These are phyloP conservation scores for Corella eumyota DNA, from an alignment of 23 tunicate genomes.

Conservation along the genomic window DNA sequence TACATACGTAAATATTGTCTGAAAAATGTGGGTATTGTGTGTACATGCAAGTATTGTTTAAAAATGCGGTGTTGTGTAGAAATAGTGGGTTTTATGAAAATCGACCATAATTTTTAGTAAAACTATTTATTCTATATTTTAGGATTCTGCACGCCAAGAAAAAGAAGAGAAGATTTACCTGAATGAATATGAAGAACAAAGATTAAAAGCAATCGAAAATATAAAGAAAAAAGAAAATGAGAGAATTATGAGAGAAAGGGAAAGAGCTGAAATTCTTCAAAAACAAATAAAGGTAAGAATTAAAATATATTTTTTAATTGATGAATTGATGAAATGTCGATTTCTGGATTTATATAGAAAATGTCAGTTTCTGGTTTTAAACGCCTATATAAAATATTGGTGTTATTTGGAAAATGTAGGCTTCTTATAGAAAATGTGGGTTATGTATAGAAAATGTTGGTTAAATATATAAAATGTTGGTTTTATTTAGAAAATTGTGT, in stretches of 20 bases:
- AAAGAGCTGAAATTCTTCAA: conserved; percentile 44
- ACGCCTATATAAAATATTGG: background rate
- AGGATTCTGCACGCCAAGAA: too few relatives aligned
- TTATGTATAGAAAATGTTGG: too few relatives aligned
- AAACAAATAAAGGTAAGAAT: conserved; percentile 56
- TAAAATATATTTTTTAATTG: background rate
- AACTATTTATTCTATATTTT: too few relatives aligned
- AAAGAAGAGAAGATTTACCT: conserved; percentile 51
- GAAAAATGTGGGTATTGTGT: too few relatives aligned
- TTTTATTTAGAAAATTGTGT: too few relatives aligned
- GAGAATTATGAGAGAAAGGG: conserved; percentile 46
- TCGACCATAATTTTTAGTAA: too few relatives aligned
- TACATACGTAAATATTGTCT: too few relatives aligned
- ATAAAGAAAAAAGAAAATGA: conserved; percentile 49
- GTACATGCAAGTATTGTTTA: too few relatives aligned
- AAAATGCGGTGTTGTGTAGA: too few relatives aligned
- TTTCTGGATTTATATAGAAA: background rate
- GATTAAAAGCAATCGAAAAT: conserved; percentile 61
- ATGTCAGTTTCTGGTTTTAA: background rate
- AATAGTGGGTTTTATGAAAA: too few relatives aligned
- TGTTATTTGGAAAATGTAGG: background rate
- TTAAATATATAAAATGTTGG: too few relatives aligned
- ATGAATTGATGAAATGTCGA: background rate
- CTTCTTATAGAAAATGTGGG: background rate
- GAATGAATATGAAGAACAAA: conserved; percentile 73